Conservation (phyloP, 2,113 vertebrate genomes). For the Panurus biarmicus region DNA sequence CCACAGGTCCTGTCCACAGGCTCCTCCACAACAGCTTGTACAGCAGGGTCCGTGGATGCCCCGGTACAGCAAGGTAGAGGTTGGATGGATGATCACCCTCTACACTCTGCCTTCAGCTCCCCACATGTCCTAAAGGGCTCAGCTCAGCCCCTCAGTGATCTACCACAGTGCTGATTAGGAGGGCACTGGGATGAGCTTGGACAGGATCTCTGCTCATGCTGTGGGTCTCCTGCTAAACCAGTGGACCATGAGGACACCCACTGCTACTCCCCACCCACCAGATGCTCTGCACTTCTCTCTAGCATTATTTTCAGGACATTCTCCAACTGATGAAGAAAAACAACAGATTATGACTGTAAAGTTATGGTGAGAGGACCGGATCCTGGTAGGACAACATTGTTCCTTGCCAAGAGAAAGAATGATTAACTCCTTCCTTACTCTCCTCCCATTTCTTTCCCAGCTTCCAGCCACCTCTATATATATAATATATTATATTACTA, state of each 20-base stretch:
- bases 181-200: neutral
- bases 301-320: constrained; percentile 33
- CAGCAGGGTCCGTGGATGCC: neutral
- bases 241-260: neutral
- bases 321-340: constrained; percentile 47
- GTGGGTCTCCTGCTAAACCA: neutral
- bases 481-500: constrained; percentile 65
- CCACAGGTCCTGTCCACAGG: neutral
- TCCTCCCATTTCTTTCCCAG: neutral
- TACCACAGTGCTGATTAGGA: neutral
- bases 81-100: neutral
- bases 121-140: neutral
- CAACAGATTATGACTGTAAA: constrained; percentile 38
- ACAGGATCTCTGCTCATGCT: neutral
- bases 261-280: constrained; percentile 20
- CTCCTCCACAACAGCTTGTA: neutral
- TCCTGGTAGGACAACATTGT: constrained; percentile 4
- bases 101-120: neutral
- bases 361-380: neutral
- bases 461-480: constrained; percentile 13
- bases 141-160: neutral
- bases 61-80: neutral
- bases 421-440: neutral
- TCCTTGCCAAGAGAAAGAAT: constrained; percentile 22
- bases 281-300: neutral